Conservation (phyloP, 2,888 invertebrate genomes). For the Lepidochrysops patricia region DNA sequence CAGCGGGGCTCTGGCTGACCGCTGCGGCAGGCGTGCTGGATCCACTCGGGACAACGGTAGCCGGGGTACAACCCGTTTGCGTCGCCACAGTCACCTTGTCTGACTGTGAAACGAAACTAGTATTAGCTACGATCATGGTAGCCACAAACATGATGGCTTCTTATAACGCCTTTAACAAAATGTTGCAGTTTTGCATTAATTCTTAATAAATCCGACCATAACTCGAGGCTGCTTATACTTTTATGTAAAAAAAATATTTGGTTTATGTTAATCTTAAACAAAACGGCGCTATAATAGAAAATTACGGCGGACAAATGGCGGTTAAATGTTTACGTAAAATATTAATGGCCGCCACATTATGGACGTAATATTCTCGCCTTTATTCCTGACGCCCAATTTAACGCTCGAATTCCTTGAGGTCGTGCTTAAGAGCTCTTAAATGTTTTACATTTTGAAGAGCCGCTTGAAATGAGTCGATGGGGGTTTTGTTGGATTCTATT, state of each 20-base stretch:
- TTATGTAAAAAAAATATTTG: neutral
- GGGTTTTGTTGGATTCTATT: neutral
- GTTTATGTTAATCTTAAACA: neutral
- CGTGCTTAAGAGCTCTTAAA: neutral
- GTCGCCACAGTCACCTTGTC: conserved; percentile 87
- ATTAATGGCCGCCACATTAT: neutral
- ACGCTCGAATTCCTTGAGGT: neutral
- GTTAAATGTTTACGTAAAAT: neutral
- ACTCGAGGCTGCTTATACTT: neutral
- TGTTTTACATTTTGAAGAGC: neutral
- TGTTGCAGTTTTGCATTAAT: neutral
- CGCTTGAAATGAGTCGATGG: neutral
- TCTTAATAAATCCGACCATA: neutral
- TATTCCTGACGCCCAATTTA: conserved; percentile 3
- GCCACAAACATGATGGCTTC: too few species aligned
- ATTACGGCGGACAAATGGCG: neutral
- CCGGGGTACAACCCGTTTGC: conserved; percentile 87
- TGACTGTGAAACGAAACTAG: conserved; percentile 39
- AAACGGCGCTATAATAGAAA: neutral
- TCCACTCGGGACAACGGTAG: conserved; percentile 31
- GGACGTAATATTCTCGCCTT: neutral
- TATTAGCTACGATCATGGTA: too few species aligned
- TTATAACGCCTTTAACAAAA: neutral
- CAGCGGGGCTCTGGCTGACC: conserved; percentile 22
- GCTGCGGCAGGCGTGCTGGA: conserved; percentile 24